Conservation (phyloP, 2,113 vertebrate species). For the Cinclus cinclus region DNA sequence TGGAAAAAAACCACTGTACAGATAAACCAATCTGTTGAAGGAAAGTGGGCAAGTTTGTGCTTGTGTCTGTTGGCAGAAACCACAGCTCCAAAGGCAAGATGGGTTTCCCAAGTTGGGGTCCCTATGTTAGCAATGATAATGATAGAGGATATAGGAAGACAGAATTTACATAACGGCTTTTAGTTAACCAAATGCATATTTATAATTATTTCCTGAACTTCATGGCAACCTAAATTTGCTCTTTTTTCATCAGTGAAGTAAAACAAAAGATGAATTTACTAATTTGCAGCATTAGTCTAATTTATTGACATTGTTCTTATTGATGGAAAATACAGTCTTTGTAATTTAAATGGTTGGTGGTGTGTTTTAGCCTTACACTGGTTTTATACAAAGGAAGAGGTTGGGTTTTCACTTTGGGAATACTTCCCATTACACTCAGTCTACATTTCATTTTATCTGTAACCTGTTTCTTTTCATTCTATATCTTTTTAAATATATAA, state of each 20-base stretch:
- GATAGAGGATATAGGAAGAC: not conserved
- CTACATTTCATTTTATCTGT: not conserved
- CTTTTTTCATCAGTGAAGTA: not conserved
- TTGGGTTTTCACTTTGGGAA: not conserved
- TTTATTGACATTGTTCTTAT: not conserved
- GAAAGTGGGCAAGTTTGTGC: not conserved
- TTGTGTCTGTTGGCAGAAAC: not conserved
- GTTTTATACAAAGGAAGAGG: not conserved
- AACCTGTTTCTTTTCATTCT: not conserved
- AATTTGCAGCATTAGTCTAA: not conserved
- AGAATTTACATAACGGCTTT: not conserved
- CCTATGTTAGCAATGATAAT: not conserved
- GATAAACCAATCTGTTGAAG: not conserved
- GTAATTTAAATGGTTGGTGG: not conserved
- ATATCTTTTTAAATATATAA: not conserved
- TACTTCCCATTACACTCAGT: not conserved
- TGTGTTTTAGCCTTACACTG: not conserved
- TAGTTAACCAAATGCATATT: slow-evolving; percentile 15
- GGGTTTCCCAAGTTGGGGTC: not conserved
- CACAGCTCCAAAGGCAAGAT: not conserved
- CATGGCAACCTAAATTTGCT: not conserved
- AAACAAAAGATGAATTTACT: not conserved
- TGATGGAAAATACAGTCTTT: not conserved
- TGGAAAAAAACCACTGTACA: not conserved
- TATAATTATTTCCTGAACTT: not conserved